Base-by-base conservation (phyloP, 2,113 vertebrate genomes). In the Trinectes maculatus region DNA sequence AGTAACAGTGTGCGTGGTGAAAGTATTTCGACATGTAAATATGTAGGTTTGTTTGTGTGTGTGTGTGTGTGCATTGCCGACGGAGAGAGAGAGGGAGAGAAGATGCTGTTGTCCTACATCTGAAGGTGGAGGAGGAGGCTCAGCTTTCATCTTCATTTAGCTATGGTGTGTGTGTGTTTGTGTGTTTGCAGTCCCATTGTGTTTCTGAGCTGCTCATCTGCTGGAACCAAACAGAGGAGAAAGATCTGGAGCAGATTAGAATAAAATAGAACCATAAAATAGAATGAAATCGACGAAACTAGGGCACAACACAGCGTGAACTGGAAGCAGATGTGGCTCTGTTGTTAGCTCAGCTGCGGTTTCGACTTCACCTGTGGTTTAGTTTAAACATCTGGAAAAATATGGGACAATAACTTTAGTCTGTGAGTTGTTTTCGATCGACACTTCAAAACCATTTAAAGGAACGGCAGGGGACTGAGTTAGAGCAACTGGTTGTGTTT, bases 121-220 rank as follows among this genome's bases (percentile, higher is more conserved):
- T 80, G 75, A 49, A 76, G 62, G 73, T 83, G 73, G 77, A 76
- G 71, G 84, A 86, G 63, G 77, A 59, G 70, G 76, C 71, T 76
- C 24, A 28, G 78, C 87, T 84, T 89, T 89, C 73, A 84, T 86
- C 87, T 83, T 44, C 71, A 42, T 13, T 79, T 79, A 71, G 74
- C 61, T 64, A 39, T 62, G 58, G 59, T 77, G 48, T 84, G 67
- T 69, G 63, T 55, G 57, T 59, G 61, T 60, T 63, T 61, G 59
- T 54, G 52, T 53, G 24, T 40, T 21, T 39, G 4, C 1, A 47
- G 33, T 48, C 29, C 65, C 25, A 51, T 73, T 79, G 65, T 74
- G 55, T 65, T 46, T 60, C 47, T 53, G 39, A 76, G 72, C 59
- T 67, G 77, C 64, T 74, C 52, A 13, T 63, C 66, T 60, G 48